Base-by-base conservation (phyloP, 2,888 invertebrate genomes). In the Euclidia mi region DNA sequence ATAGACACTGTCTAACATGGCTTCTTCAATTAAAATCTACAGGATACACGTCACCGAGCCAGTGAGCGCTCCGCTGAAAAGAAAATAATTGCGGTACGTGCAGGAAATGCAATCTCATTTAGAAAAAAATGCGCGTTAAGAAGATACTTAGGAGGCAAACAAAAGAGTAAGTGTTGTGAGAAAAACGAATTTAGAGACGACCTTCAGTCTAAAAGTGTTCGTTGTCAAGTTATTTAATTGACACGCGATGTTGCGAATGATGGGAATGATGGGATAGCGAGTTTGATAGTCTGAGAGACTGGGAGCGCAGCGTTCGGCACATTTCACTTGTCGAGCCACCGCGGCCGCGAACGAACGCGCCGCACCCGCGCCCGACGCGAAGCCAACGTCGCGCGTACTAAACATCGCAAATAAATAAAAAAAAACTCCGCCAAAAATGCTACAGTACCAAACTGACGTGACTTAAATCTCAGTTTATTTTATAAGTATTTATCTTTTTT, bases 251-350 rank as follows among this genome's bases (percentile, higher is more conserved):
- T 78, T 80, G 78, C 76, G 78, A 81, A 79, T 83, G 81, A 68
- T 59, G 58, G 43, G n/a, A n/a, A n/a, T n/a, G 43, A 65, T 72
- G 76, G 79, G 79, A 80, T 78, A 78, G 64, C 78, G 73, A n/a
- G n/a, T 70, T 74, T 81, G 77, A 74, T 77, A 69, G 63, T 65
- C 62, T 65, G 67, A 66, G 71, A 66, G 72, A 57, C 74, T 71
- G 79, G 86, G 87, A 87, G 62, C 76, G 78, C 71, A 81, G 79
- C 78, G n/a, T n/a, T n/a, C 78, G 78, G 78, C 67, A 65, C 76
- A 74, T 78, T 83, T 85, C 91, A 91, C 82, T 91, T 87, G 85
- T 81, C 82, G 79, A 80, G 74, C 75, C 78, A 82, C 76, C 75
- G 82, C 73, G 79, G 79, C 53, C 56, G 75, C 40, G 88, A 79